These are phyloP conservation scores for Aethes cnicana DNA, from an alignment of 2,888 invertebrate species.

Conservation along the genomic window DNA sequence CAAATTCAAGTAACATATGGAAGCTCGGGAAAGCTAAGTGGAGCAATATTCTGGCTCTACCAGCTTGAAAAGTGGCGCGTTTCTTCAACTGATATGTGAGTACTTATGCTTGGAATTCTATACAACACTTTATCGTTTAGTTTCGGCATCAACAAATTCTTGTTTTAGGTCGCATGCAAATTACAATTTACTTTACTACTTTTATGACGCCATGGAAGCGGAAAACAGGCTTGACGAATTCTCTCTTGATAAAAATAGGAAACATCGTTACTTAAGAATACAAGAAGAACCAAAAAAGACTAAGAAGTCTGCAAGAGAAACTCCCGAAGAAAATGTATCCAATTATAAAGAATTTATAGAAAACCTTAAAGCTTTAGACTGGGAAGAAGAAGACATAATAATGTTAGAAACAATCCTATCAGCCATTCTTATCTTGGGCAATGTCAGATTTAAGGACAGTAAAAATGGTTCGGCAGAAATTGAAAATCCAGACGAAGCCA, in stretches of 20 bases:
- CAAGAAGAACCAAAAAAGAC: slow-evolving; percentile 81
- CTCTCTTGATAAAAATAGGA: slow-evolving; percentile 85
- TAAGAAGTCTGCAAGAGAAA: slow-evolving; percentile 84
- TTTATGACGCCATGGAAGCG: slow-evolving; percentile 91
- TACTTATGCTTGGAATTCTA: slow-evolving; percentile 43
- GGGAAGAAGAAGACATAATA: slow-evolving; percentile 87
- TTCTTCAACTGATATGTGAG: slow-evolving; percentile 88
- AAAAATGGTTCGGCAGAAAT: slow-evolving; percentile 86
- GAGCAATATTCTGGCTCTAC: slow-evolving; percentile 92
- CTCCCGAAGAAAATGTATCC: slow-evolving; percentile 84
- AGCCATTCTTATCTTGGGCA: slow-evolving; percentile 90
- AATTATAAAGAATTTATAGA: slow-evolving; percentile 85
- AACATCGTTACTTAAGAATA: slow-evolving; percentile 89
- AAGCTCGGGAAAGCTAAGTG: slow-evolving; percentile 93
- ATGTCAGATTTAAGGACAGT: slow-evolving; percentile 88
- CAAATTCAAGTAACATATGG: slow-evolving; percentile 92
- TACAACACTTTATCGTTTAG: no score
- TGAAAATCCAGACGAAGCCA: slow-evolving; percentile 87
- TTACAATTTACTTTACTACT: slow-evolving; percentile 94
- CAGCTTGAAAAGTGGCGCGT: slow-evolving; percentile 95
- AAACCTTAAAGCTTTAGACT: slow-evolving; percentile 85
- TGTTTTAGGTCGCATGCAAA: slow-evolving; percentile 94
- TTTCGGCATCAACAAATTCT: no score
- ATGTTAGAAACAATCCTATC: slow-evolving; percentile 87
- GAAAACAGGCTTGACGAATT: slow-evolving; percentile 86